These are phyloP conservation scores for Caligus rogercresseyi DNA, from an alignment of 1,140 invertebrate genomes.

Conservation along the genomic window DNA sequence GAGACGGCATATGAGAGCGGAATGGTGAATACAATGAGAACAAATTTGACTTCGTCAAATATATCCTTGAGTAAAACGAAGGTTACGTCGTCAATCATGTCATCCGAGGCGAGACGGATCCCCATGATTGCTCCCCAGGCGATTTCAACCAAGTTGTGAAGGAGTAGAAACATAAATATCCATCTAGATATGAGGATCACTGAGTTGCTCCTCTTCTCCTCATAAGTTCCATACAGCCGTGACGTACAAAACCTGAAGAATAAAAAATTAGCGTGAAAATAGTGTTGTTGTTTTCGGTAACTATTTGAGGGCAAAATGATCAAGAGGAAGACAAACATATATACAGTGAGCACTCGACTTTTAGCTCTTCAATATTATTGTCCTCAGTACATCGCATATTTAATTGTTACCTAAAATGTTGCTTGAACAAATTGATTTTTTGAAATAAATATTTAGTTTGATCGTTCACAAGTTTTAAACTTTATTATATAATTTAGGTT, in stretches of 20 bases:
- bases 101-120: not conserved
- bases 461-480: no score
- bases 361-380: no score
- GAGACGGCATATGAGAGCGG: not conserved
- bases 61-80: not conserved
- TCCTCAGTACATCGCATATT: no score
- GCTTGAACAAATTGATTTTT: no score
- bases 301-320: no score
- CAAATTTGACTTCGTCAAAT: not conserved
- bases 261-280: no score
- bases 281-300: no score
- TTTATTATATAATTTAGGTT: no score
- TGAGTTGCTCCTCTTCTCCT: not conserved
- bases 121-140: not conserved
- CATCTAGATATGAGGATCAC: constrained; percentile 16
- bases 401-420: no score
- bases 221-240: constrained; percentile 10
- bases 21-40: constrained; percentile 11
- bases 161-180: constrained; percentile 3
- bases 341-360: no score
- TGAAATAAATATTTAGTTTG: no score
- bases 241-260: constrained; percentile 16
- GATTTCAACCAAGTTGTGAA: constrained; percentile 4
- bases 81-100: not conserved
- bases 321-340: no score